Conservation (phyloP, 2,113 vertebrate species). For the Poeciliopsis occidentalis region DNA sequence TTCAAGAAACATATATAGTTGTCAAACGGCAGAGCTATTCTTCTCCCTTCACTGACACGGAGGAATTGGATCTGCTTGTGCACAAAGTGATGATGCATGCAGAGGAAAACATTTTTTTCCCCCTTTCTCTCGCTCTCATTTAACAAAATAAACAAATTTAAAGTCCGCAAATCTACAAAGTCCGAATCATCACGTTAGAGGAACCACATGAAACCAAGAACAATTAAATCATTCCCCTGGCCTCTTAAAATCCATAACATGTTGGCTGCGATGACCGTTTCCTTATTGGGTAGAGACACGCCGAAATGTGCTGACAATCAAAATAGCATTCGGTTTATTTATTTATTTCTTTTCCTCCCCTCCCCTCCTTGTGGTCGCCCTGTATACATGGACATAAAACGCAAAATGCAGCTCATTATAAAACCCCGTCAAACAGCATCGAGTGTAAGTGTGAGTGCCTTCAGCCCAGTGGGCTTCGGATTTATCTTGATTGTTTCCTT, state of each 20-base stretch:
- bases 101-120: slow-evolving; percentile 31
- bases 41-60: slow-evolving; percentile 15
- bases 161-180: slow-evolving; percentile 62
- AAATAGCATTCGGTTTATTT: slow-evolving; percentile 73
- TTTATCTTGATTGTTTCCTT: slow-evolving; percentile 75
- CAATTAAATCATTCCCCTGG: slow-evolving; percentile 64
- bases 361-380: slow-evolving; percentile 57
- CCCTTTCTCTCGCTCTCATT: background rate
- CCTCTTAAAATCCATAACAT: slow-evolving; percentile 59
- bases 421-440: slow-evolving; percentile 42
- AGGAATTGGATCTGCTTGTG: background rate
- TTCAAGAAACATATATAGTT: background rate
- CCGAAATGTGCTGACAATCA: slow-evolving; percentile 73
- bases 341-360: too few relatives aligned
- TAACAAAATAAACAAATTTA: slow-evolving; percentile 61
- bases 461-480: slow-evolving; percentile 43
- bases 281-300: slow-evolving; percentile 49
- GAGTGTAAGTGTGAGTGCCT: slow-evolving; percentile 9
- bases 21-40: slow-evolving; percentile 7
- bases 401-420: slow-evolving; percentile 61
- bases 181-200: slow-evolving; percentile 62
- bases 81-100: slow-evolving; percentile 48
- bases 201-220: slow-evolving; percentile 66
- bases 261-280: slow-evolving; percentile 68
- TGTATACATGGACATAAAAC: slow-evolving; percentile 68